These are phyloP conservation scores for Amphibalanus amphitrite DNA, from an alignment of 1,140 invertebrate species.

Conservation along the genomic window DNA sequence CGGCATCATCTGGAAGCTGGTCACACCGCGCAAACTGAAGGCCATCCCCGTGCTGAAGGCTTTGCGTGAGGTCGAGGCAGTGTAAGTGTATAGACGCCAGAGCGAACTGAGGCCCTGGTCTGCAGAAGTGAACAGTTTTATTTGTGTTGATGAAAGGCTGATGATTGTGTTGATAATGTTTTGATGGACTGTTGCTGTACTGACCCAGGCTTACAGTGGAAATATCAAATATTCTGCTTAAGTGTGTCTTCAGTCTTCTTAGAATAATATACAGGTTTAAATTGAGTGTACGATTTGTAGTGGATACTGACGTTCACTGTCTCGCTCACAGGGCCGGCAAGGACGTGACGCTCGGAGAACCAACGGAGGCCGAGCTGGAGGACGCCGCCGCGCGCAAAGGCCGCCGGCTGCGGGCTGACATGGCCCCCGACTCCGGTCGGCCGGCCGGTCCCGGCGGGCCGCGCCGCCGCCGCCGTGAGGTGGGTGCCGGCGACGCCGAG, in stretches of 20 bases:
- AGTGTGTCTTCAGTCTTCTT: no score
- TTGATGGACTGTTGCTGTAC: no score
- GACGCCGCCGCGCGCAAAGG: background rate
- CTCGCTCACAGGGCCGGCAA: slow-evolving; percentile 6
- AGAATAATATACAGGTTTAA: no score
- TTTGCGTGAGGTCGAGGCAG: slow-evolving; percentile 11
- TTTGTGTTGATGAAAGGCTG: no score
- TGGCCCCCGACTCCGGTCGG: slow-evolving; percentile 11
- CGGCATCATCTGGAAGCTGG: slow-evolving; percentile 55
- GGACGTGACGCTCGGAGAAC: slow-evolving; percentile 4
- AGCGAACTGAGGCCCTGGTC: no score
- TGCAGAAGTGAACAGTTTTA: no score
- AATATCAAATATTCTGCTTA: no score
- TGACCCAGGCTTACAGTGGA: no score
- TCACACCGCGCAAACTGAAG: slow-evolving; percentile 47
- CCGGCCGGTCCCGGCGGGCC: slow-evolving; percentile 14
- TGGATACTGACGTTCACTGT: no score
- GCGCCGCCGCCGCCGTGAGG: slow-evolving; percentile 14
- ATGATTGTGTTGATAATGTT: no score
- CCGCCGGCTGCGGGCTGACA: slow-evolving; percentile 6
- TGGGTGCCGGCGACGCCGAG: slow-evolving; percentile 8
- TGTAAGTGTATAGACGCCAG: no score
- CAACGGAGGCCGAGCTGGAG: background rate
- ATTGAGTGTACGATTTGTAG: no score
- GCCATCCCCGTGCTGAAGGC: slow-evolving; percentile 42